Percentiles rank a stretch among this genome's conserved stretches.
Evolutionary conservation across 2,888 invertebrate genomes (phyloP).

Genomic region (Trissolcus brochymenae): DNA sequence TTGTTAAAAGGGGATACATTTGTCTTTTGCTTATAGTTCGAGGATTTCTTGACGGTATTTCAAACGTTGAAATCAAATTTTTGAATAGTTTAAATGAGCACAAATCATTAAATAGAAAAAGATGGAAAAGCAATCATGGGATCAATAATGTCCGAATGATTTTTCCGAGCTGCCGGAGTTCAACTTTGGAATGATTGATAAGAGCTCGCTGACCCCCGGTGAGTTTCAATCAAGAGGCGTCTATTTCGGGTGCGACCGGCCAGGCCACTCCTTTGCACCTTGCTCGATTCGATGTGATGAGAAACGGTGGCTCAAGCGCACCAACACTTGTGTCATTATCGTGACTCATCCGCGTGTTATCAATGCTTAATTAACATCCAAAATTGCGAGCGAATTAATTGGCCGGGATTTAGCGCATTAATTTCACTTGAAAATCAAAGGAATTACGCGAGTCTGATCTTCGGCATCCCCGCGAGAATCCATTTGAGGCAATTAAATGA

Average conservation of each 20-base stretch:
- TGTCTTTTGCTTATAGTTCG: too few species aligned
- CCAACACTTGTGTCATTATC: conserved; percentile 16
- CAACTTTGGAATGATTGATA: neutral
- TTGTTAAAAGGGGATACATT: too few species aligned
- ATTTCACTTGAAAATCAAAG: neutral
- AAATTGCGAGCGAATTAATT: conserved; percentile 1
- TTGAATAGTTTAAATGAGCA: too few species aligned
- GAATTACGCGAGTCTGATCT: too few species aligned
- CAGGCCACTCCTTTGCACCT: conserved; percentile 14
- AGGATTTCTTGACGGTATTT: too few species aligned
- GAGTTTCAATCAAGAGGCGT: conserved; percentile 25
- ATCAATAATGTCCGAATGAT: neutral
- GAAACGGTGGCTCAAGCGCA: conserved; percentile 12
- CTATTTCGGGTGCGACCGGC: conserved; percentile 22
- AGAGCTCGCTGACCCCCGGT: conserved; percentile 26
- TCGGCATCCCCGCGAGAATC: too few species aligned
- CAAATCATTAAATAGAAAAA: too few species aligned
- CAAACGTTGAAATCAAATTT: too few species aligned
- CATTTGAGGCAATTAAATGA: neutral
- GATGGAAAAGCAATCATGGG: too few species aligned
- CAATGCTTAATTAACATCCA: neutral
- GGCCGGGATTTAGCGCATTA: neutral
- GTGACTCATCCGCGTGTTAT: conserved; percentile 13
- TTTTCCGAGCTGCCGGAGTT: neutral
- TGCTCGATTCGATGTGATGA: conserved; percentile 12